A percentile compares a stretch with the other conserved stretches of the same genome.
Evolutionary conservation across 2,797 vertebrate species (phyloP).

Genomic region (Anguilla obscura): DNA sequence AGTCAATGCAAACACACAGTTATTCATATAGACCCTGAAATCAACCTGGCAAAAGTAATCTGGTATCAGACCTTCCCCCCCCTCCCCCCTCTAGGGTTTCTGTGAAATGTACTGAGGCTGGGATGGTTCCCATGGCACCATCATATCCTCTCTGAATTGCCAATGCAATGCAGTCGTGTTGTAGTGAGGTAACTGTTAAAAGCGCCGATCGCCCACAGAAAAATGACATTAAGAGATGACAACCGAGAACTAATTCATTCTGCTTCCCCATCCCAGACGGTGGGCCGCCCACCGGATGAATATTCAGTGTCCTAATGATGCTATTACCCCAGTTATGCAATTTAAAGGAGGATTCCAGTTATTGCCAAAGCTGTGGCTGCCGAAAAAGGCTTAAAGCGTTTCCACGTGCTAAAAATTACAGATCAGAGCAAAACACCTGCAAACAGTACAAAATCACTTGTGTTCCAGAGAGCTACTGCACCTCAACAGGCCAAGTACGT

Average conservation of each 20-base stretch:
- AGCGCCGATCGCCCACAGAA: neutral
- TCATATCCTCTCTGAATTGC: neutral
- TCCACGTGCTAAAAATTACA: neutral
- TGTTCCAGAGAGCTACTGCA: neutral
- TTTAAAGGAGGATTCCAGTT: conserved; percentile 1
- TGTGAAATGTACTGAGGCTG: neutral
- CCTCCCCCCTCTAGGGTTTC: neutral
- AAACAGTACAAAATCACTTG: neutral
- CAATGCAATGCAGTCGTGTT: neutral
- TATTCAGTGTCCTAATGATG: neutral
- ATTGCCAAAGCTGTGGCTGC: neutral
- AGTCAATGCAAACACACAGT: neutral
- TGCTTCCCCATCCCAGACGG: neutral
- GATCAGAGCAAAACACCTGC: neutral
- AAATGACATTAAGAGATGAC: conserved; percentile 7
- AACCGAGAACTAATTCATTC: neutral
- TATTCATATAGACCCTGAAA: neutral
- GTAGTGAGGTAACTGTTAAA: neutral
- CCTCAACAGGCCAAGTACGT: neutral
- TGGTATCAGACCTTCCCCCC: neutral
- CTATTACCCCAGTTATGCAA: neutral
- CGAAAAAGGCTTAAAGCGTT: neutral
- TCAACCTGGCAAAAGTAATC: neutral
- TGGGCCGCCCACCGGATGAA: neutral
- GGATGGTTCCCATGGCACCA: neutral